Percentiles rank a stretch among this genome's conserved stretches.
These are phyloP conservation scores for Ceriagrion tenellum DNA, from an alignment of 2,888 invertebrate genomes.

Conservation along the genomic window DNA sequence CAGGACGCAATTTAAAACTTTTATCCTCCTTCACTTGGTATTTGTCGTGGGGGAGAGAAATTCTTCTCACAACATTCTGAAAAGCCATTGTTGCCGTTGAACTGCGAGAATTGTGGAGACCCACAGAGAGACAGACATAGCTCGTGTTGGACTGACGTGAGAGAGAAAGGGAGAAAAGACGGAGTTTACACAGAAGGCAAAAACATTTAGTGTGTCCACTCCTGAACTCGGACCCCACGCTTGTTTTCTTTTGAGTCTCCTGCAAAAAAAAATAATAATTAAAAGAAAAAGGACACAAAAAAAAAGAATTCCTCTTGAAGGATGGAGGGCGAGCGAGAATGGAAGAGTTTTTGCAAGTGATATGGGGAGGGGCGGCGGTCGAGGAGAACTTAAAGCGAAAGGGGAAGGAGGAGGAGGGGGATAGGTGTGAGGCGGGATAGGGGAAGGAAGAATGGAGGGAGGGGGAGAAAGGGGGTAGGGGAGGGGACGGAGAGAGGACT, in stretches of 20 bases:
- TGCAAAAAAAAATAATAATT: background rate
- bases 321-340: background rate
- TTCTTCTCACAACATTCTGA: no score
- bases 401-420: background rate
- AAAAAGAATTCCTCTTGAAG: background rate
- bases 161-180: background rate
- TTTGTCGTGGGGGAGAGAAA: no score
- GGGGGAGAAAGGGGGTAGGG: background rate
- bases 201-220: background rate
- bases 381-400: background rate
- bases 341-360: background rate
- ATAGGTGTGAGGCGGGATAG: background rate
- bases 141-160: background rate
- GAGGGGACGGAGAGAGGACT: background rate
- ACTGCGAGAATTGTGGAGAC: background rate
- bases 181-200: background rate
- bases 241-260: background rate
- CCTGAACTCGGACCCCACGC: background rate
- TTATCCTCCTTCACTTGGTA: no score
- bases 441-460: no score
- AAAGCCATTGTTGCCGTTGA: no score
- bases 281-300: background rate
- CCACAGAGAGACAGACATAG: background rate
- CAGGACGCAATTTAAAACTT: no score
- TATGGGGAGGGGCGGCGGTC: background rate